Percentiles rank a stretch among this genome's conserved stretches.
Evolutionary conservation across 2,113 vertebrate species (phyloP).

Genomic region (Nycticryphes semicollaris): DNA sequence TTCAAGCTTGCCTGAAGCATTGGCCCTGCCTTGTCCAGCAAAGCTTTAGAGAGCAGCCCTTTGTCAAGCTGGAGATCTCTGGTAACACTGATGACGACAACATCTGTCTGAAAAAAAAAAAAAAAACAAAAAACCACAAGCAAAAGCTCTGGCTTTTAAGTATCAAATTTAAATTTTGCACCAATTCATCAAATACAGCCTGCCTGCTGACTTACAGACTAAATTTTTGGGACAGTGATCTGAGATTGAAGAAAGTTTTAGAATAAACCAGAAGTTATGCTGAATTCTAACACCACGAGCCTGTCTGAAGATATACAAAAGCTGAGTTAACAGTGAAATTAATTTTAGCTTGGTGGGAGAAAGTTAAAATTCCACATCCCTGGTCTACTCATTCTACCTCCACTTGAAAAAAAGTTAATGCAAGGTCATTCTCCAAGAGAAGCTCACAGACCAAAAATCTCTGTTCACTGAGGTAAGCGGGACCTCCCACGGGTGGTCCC

Average conservation of each 20-base stretch:
- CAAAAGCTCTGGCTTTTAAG: neutral
- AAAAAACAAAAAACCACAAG: constrained; percentile 10
- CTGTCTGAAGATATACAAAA: neutral
- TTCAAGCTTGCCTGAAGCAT: constrained; percentile 76
- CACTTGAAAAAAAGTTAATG: neutral
- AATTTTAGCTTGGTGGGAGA: neutral
- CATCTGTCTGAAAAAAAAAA: constrained; percentile 75
- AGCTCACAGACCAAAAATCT: neutral
- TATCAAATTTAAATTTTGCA: neutral
- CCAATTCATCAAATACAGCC: neutral
- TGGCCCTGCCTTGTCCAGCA: constrained; percentile 79
- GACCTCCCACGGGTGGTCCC: neutral
- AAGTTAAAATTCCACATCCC: neutral
- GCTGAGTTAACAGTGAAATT: neutral
- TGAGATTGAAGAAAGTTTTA: neutral
- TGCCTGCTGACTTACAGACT: neutral
- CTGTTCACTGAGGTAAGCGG: neutral
- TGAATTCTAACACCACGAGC: neutral
- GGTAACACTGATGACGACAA: constrained; percentile 78
- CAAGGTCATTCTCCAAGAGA: neutral
- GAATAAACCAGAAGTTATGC: neutral
- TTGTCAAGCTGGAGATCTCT: constrained; percentile 70
- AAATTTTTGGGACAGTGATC: neutral
- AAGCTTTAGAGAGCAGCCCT: constrained; percentile 76
- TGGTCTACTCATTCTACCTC: neutral